phyloP scores from a whole-genome alignment of 2,113 vertebrate genomes.

The Bubo blakistoni region DNA sequence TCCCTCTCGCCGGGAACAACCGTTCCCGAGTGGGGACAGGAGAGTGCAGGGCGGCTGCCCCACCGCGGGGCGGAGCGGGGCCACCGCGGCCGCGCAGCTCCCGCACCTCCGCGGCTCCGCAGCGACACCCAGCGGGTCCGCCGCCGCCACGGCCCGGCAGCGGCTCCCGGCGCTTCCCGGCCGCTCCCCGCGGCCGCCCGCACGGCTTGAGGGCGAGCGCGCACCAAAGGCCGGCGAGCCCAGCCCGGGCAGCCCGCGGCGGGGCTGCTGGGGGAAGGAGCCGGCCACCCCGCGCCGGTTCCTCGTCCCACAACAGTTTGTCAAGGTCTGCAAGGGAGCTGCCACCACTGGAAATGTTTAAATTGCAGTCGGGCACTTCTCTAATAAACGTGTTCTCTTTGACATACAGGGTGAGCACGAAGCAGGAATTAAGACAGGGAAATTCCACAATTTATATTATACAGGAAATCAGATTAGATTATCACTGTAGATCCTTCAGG shows the following conservation, averaged over 20 bases:
- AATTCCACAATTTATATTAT: background rate
- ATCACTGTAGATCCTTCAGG: background rate
- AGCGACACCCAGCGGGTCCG: background rate
- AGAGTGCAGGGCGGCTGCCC: accelerated
- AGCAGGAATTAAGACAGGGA: background rate
- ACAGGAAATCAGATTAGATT: background rate
- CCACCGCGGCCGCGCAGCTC: background rate
- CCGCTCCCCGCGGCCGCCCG: background rate
- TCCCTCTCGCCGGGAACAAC: background rate
- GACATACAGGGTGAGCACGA: background rate
- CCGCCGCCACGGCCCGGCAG: background rate
- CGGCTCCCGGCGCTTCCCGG: too few species aligned
- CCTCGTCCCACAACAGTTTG: accelerated
- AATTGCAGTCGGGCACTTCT: accelerated
- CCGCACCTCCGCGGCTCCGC: background rate
- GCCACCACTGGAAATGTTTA: accelerated
- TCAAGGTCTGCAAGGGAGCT: background rate
- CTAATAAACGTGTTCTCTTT: accelerated
- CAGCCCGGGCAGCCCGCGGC: background rate
- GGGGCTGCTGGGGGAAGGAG: background rate
- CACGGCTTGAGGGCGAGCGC: background rate
- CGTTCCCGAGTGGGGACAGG: accelerated
- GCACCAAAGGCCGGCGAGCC: too few species aligned
- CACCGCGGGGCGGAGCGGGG: background rate
- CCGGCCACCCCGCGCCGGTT: background rate